phyloP scores from a whole-genome alignment of 2,113 vertebrate genomes.

The Cervus canadensis region DNA sequence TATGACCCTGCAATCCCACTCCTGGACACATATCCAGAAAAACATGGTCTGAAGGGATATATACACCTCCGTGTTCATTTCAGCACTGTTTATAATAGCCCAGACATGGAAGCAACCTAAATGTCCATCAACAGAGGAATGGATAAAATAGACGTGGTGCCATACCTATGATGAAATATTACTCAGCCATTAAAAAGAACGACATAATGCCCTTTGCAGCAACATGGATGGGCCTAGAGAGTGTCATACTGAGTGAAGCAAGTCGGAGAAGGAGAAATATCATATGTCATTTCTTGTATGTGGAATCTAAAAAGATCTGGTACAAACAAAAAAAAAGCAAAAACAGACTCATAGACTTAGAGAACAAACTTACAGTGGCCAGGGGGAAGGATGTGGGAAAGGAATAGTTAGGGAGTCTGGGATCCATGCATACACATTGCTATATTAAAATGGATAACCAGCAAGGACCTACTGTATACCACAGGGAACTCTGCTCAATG shows the following conservation, averaged over 20 bases:
- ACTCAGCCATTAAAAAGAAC: neutral
- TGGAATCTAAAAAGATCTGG: neutral
- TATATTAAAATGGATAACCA: neutral
- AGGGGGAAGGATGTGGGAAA: neutral
- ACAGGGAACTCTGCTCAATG: neutral
- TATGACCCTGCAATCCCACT: neutral
- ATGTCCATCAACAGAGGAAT: neutral
- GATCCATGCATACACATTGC: fast-evolving
- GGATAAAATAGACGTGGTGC: neutral
- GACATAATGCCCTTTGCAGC: neutral
- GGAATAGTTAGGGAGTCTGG: neutral
- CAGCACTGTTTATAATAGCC: neutral
- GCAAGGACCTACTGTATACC: neutral
- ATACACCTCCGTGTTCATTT: neutral
- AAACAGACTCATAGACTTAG: neutral
- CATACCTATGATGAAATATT: neutral
- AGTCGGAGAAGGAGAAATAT: neutral
- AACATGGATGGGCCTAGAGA: neutral
- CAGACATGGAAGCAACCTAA: neutral
- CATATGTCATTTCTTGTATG: neutral
- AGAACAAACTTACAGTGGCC: neutral
- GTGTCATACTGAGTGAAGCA: neutral
- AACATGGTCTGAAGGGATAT: neutral
- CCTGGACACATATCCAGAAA: neutral
- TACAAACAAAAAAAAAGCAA: neutral